phyloP scores from a whole-genome alignment of 2,797 vertebrate genomes.

The Thunnus albacares region DNA sequence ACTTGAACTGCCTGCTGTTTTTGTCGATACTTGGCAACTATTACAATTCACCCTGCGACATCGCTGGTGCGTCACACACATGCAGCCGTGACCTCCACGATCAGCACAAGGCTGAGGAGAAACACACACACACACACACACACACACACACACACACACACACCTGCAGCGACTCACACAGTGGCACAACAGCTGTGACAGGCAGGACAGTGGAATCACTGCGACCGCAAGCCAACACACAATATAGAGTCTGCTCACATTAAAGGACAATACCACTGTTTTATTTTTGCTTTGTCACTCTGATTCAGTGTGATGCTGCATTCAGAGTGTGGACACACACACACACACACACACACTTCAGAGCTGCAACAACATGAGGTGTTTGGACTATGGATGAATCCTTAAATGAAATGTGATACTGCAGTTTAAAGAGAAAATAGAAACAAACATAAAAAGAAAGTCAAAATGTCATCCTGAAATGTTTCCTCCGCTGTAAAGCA shows the following conservation, averaged over 20 bases:
- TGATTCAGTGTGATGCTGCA: slow-evolving; percentile 27
- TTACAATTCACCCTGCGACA: slow-evolving; percentile 21
- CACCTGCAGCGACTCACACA: slow-evolving; percentile 30
- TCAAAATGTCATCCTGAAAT: too few relatives aligned
- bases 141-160: slow-evolving; percentile 16
- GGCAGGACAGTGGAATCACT: slow-evolving; percentile 2
- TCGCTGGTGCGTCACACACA: slow-evolving; percentile 17
- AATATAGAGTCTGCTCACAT: slow-evolving; percentile 29
- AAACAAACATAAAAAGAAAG: too few relatives aligned
- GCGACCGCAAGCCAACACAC: slow-evolving; percentile 19
- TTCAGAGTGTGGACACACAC: neutral
- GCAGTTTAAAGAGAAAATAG: too few relatives aligned
- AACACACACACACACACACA: slow-evolving; percentile 1
- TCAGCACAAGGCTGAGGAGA: too few relatives aligned
- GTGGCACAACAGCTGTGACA: slow-evolving; percentile 10
- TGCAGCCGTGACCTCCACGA: neutral
- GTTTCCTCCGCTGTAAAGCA: too few relatives aligned
- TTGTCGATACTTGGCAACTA: slow-evolving; percentile 20
- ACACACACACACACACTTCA: too few relatives aligned
- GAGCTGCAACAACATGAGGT: too few relatives aligned
- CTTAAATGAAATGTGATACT: too few relatives aligned
- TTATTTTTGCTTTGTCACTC: slow-evolving; percentile 38
- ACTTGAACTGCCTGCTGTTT: slow-evolving; percentile 27
- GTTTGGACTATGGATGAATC: too few relatives aligned
- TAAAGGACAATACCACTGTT: slow-evolving; percentile 28